These are phyloP conservation scores for Bryconaethiops microstoma DNA, from an alignment of 2,797 vertebrate species.

Conservation along the genomic window DNA sequence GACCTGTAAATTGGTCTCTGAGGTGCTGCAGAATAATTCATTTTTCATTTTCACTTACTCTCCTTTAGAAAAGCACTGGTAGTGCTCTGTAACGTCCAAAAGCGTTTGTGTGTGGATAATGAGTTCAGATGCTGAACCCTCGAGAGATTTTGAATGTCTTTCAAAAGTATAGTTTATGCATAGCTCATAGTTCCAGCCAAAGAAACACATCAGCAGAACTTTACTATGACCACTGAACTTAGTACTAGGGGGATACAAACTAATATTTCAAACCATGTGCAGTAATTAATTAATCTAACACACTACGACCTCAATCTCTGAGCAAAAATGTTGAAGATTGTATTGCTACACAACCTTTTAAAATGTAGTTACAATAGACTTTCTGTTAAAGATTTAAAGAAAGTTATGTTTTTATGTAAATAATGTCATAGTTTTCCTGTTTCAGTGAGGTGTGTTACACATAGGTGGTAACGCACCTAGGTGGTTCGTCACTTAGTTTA, in stretches of 20 bases:
- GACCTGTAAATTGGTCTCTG: background rate
- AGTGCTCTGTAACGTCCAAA: background rate
- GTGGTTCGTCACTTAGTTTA: too few relatives aligned
- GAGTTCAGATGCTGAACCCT: background rate
- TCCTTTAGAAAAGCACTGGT: background rate
- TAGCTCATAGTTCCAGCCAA: background rate
- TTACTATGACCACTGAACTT: too few relatives aligned
- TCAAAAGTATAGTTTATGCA: background rate
- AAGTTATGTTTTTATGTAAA: background rate
- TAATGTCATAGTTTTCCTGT: background rate
- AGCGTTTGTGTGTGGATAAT: background rate
- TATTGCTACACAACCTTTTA: background rate
- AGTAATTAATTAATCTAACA: slow-evolving; percentile 14
- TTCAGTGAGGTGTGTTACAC: background rate
- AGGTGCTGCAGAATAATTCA: slow-evolving; percentile 1
- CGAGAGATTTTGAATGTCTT: background rate
- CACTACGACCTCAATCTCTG: too few relatives aligned
- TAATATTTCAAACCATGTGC: background rate
- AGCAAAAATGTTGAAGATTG: too few relatives aligned
- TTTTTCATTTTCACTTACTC: background rate
- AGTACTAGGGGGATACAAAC: too few relatives aligned
- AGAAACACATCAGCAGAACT: background rate
- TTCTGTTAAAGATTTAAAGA: background rate
- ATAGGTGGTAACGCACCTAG: background rate
- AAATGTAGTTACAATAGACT: background rate